These are phyloP conservation scores for Forpus xanthops DNA, from an alignment of 2,797 vertebrate species.

Conservation along the genomic window DNA sequence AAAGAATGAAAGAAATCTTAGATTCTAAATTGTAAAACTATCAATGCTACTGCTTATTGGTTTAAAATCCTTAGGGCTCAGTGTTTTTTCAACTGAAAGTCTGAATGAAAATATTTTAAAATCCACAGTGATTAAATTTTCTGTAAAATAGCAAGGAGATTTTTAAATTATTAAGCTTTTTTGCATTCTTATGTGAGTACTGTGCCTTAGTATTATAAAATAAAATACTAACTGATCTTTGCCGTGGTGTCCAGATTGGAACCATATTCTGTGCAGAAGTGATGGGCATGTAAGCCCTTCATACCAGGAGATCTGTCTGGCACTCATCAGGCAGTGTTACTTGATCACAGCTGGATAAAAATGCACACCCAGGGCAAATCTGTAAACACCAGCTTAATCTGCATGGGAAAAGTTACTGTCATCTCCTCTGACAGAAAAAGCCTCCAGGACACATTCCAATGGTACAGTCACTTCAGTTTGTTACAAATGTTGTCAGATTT, in stretches of 20 bases:
- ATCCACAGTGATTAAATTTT: background rate
- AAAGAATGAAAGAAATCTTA: background rate
- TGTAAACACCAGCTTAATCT: slow-evolving; percentile 97
- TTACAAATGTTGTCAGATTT: slow-evolving; percentile 85
- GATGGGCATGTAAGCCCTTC: slow-evolving; percentile 25
- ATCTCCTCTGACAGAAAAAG: slow-evolving; percentile 88
- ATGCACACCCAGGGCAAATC: slow-evolving; percentile 90
- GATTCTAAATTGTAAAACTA: background rate
- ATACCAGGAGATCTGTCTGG: slow-evolving; percentile 82
- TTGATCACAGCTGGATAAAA: slow-evolving; percentile 86
- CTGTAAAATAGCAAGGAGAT: background rate
- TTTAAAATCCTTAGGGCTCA: slow-evolving; percentile 18
- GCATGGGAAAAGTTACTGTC: slow-evolving; percentile 91
- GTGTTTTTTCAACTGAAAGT: background rate
- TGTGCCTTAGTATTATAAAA: background rate
- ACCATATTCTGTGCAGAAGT: slow-evolving; percentile 5
- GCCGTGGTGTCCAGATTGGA: slow-evolving; percentile 8
- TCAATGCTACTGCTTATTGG: background rate
- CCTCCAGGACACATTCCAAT: slow-evolving; percentile 84
- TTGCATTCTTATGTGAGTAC: background rate
- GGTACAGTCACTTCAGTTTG: slow-evolving; percentile 81
- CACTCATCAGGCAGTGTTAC: slow-evolving; percentile 83
- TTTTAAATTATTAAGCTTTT: background rate
- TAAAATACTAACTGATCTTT: background rate
- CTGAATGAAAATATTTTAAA: background rate